A percentile compares a stretch with the other conserved stretches of the same genome.
Conservation (phyloP, 2,797 vertebrate species). For the Ciconia nigra region DNA sequence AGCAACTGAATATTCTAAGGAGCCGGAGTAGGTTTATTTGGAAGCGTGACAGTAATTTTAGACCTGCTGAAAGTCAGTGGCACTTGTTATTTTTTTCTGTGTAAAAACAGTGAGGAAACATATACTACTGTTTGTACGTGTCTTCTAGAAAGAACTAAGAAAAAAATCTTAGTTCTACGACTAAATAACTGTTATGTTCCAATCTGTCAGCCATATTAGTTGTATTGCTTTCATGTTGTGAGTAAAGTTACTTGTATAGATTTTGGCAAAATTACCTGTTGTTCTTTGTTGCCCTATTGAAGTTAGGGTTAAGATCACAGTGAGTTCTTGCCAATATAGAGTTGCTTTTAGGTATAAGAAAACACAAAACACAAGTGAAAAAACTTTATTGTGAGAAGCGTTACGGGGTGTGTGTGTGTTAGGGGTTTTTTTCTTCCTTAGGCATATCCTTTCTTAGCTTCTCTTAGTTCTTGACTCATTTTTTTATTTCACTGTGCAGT, state of each 20-base stretch:
- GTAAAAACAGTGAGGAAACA: neutral
- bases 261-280: neutral
- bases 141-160: neutral
- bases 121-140: neutral
- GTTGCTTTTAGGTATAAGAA: neutral
- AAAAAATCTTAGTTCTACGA: neutral
- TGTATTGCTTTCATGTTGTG: neutral
- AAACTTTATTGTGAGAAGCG: neutral
- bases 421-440: neutral
- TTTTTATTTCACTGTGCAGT: conserved; percentile 78
- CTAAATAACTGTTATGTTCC: neutral
- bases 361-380: neutral
- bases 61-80: neutral
- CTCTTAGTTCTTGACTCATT: conserved; percentile 38
- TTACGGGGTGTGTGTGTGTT: neutral
- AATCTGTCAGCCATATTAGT: neutral
- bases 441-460: conserved; percentile 34
- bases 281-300: neutral
- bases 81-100: neutral
- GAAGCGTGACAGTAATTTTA: neutral
- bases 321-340: neutral
- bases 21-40: neutral
- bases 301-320: neutral
- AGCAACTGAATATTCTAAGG: neutral
- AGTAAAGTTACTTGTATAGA: neutral